Evolutionary conservation across 2,113 vertebrate genomes (phyloP), one percentile per base, ranked within the genome.

Genomic region (Semicossyphus pulcher): DNA sequence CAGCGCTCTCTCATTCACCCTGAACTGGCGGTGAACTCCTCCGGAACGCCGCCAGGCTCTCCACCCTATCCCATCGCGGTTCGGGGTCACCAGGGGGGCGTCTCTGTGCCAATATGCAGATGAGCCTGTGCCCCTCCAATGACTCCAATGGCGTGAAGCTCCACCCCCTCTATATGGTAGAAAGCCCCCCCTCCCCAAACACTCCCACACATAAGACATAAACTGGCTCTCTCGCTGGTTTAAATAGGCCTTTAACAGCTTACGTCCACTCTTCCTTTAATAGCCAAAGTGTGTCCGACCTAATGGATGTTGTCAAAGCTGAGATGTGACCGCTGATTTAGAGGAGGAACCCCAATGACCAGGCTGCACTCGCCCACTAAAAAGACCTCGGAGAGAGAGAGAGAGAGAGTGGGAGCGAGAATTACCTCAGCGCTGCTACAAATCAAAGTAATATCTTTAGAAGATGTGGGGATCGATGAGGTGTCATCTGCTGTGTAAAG

Each of bases 61-160:
- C 83, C 83, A 85, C 78, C 90, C 88, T 89, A 91, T 92, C 90
- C 88, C 86, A 83, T 80, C 76, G 48, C 89, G 71, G 69, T 85
- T 71, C 45, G 70, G 86, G 92, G 88, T 92, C 92, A 93, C 79
- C 78, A 83, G 70, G 77, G 86, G 88, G 90, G 89, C 87, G 86
- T 91, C 86, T 88, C 91, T 76, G 81, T 90, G 91, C 91, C 82
- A 90, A 92, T 91, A 93, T 92, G 93, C 89, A 93, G 88, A 94
- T 89, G 85, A 89, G 62, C 42, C 78, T 23, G 48, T 92, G 87
- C 75, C 91, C 88, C 83, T 80, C 77, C 72, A 66, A 78, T 90
- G 91, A 94, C 93, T 91, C 89, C n/a, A n/a, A n/a, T 80, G 62
- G 51, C 11, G 59, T 67, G 80, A 91, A 75, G 78, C 85, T 82